Evolutionary conservation across 2,797 vertebrate species (phyloP).

Genomic region (Uromys caudimaculatus): DNA sequence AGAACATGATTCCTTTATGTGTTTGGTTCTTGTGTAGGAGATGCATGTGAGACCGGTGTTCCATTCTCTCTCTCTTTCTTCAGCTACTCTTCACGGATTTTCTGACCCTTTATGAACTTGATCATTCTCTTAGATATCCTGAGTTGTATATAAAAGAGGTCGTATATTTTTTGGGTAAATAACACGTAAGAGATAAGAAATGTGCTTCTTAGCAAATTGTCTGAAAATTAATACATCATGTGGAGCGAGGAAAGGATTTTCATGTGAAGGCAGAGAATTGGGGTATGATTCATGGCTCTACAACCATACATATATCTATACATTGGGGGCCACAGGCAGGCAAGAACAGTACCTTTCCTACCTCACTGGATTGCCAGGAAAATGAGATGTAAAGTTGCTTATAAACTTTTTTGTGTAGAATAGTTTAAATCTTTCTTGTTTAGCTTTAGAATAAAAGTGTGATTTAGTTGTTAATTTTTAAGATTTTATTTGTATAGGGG

Average conservation of each 20-base stretch:
- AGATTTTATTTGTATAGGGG: not conserved
- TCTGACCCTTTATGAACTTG: not conserved
- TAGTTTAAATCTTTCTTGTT: slow-evolving; percentile 30
- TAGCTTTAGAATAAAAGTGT: slow-evolving; percentile 27
- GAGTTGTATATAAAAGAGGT: not conserved
- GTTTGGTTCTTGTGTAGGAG: not conserved
- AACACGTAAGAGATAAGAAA: slow-evolving; percentile 31
- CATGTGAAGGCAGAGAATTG: not conserved
- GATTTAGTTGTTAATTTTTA: not conserved
- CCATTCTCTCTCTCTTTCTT: not conserved
- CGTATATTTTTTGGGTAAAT: slow-evolving; percentile 28
- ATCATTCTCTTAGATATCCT: not conserved
- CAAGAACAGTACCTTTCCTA: slow-evolving; percentile 30
- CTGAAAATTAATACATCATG: slow-evolving; percentile 47
- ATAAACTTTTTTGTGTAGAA: slow-evolving; percentile 21
- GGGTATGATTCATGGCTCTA: not conserved
- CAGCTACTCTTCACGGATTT: slow-evolving; percentile 27
- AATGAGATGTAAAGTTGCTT: slow-evolving; percentile 44
- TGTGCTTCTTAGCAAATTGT: slow-evolving; percentile 13
- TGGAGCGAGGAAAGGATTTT: slow-evolving; percentile 29
- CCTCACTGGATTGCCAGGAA: not conserved
- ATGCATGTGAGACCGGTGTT: not conserved
- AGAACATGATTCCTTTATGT: not conserved
- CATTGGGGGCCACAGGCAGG: not conserved
- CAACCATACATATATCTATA: not conserved